A percentile compares a stretch with the other conserved stretches of the same genome.
Conservation (phyloP, 2,888 invertebrate species). For the Caenorhabditis uteleia region DNA sequence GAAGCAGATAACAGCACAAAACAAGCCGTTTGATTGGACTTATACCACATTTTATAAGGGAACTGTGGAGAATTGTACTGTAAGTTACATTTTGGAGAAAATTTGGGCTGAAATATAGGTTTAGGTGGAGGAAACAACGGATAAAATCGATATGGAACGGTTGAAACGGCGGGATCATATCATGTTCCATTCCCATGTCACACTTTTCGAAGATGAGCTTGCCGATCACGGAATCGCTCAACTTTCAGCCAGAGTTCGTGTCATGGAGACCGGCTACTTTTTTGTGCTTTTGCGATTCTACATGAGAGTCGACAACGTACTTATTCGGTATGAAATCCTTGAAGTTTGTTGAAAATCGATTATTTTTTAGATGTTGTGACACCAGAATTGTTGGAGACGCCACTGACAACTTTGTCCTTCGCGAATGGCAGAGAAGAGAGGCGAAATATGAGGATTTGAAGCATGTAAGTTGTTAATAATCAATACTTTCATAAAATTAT, state of each 20-base stretch:
- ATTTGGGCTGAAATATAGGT: neutral
- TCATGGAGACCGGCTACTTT: slow-evolving; percentile 88
- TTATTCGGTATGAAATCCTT: slow-evolving; percentile 75
- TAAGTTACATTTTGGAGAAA: slow-evolving; percentile 3
- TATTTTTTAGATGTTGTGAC: slow-evolving; percentile 50
- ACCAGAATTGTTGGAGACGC: slow-evolving; percentile 57
- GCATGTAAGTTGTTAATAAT: slow-evolving; percentile 14
- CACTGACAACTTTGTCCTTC: slow-evolving; percentile 38
- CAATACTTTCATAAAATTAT: neutral
- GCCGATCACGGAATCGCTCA: slow-evolving; percentile 97
- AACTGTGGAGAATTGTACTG: slow-evolving; percentile 66
- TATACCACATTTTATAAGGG: slow-evolving; percentile 91
- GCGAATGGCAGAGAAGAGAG: slow-evolving; percentile 64
- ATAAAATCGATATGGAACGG: slow-evolving; percentile 84
- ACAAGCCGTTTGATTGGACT: slow-evolving; percentile 83
- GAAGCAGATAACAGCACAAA: slow-evolving; percentile 32
- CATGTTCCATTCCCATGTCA: slow-evolving; percentile 84
- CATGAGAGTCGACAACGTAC: slow-evolving; percentile 89
- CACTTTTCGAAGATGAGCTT: slow-evolving; percentile 94
- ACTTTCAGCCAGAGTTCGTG: slow-evolving; percentile 78
- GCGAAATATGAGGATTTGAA: slow-evolving; percentile 42
- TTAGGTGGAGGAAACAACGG: slow-evolving; percentile 18
- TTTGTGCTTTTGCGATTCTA: slow-evolving; percentile 89
- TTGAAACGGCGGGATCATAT: slow-evolving; percentile 89
- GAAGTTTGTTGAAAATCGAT: neutral